Evolutionary conservation across 92 coral and sea anemone genomes (phyloP).

Genomic region (Parazoanthus swiftii): DNA sequence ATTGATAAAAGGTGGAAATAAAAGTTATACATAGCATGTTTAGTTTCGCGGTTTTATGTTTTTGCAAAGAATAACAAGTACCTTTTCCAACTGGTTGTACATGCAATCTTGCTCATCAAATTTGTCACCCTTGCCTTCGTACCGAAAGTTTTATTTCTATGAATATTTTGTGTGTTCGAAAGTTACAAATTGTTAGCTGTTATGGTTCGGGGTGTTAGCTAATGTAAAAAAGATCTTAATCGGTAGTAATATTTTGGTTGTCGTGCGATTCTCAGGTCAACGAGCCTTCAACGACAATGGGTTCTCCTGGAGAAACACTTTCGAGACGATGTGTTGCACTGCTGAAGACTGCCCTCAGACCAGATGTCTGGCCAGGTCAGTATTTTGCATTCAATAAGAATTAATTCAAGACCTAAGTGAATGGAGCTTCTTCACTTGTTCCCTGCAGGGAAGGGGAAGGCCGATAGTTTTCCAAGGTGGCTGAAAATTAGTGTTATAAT

Average conservation of each 20-base stretch:
- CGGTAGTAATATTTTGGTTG: neutral
- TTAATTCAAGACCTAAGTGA: too few relatives aligned
- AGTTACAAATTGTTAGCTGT: neutral
- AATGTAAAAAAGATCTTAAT: neutral
- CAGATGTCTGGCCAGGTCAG: slow-evolving; percentile 99
- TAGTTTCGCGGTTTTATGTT: too few relatives aligned
- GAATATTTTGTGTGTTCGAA: neutral
- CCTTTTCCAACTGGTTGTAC: too few relatives aligned
- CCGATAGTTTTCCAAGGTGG: too few relatives aligned
- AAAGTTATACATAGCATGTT: too few relatives aligned
- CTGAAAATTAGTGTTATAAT: too few relatives aligned
- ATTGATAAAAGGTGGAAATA: too few relatives aligned
- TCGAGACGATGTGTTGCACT: slow-evolving; percentile 90
- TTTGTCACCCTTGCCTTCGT: too few relatives aligned
- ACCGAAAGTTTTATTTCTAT: too few relatives aligned
- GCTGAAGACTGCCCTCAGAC: slow-evolving; percentile 92
- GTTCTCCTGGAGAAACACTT: slow-evolving; percentile 96
- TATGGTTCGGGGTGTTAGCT: neutral
- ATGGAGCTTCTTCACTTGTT: too few relatives aligned
- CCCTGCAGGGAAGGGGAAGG: too few relatives aligned
- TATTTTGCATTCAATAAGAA: neutral
- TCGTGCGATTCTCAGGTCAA: slow-evolving; percentile 67
- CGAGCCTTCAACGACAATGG: slow-evolving; percentile 94
- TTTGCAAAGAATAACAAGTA: neutral
- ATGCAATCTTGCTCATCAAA: neutral